Conservation (phyloP, 2,888 invertebrate species). For the Rhagonycha fulva region DNA sequence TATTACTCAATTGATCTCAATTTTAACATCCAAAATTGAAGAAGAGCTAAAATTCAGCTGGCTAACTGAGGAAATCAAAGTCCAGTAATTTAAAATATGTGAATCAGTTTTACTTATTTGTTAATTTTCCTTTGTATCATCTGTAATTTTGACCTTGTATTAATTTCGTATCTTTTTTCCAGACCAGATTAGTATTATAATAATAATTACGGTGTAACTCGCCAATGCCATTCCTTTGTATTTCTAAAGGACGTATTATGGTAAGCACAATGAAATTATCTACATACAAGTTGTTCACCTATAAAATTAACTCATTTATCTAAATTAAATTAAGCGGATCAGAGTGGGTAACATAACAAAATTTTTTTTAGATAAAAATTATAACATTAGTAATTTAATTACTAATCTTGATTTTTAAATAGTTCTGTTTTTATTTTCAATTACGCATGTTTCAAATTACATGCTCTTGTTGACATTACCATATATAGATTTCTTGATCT, state of each 20-base stretch:
- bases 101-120: neutral
- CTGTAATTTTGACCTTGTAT: neutral
- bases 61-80: neutral
- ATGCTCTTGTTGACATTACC: neutral
- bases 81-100: neutral
- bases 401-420: neutral
- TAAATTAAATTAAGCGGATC: neutral
- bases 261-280: neutral
- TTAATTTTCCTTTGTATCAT: neutral
- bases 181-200: neutral
- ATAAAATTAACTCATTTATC: neutral
- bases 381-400: neutral
- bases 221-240: slow-evolving; percentile 1
- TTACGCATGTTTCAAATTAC: neutral
- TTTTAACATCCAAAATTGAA: no score
- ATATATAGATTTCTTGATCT: neutral
- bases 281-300: neutral
- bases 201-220: slow-evolving; percentile 2
- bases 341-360: neutral
- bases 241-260: neutral
- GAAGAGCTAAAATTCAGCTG: neutral
- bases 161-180: neutral
- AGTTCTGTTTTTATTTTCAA: neutral
- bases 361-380: neutral
- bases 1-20: no score